phyloP scores from a whole-genome alignment of 2,113 vertebrate species.

The Daphoenositta chrysoptera region DNA sequence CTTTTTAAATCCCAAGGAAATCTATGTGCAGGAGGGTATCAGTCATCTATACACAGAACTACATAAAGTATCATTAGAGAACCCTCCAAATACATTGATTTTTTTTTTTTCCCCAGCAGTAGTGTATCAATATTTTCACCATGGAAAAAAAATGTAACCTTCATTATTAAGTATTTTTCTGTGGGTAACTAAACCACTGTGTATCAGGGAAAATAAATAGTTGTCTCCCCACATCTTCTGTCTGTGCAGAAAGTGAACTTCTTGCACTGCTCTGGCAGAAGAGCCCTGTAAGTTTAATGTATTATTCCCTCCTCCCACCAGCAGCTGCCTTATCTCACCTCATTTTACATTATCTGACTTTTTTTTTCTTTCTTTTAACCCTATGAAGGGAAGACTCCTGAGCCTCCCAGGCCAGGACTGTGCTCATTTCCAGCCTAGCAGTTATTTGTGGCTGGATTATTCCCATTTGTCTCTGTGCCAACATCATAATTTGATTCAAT shows the following conservation, averaged over 20 bases:
- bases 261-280: not conserved
- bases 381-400: not conserved
- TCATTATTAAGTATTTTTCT: conserved; percentile 30
- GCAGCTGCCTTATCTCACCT: not conserved
- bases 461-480: not conserved
- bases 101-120: not conserved
- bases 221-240: not conserved
- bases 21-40: not conserved
- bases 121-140: conserved; percentile 34
- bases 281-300: not conserved
- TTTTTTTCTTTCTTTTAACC: not conserved
- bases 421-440: not conserved
- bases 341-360: not conserved
- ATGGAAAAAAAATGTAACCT: not conserved
- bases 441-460: not conserved
- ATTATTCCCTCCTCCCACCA: not conserved
- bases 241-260: not conserved
- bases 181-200: not conserved
- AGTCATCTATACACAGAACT: conserved; percentile 17
- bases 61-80: conserved; percentile 25
- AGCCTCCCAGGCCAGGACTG: not conserved
- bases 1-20: conserved; percentile 38
- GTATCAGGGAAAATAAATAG: not conserved
- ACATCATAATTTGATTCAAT: not conserved
- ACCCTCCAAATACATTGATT: not conserved